Evolutionary conservation across 2,888 invertebrate species (phyloP), one percentile per base, ranked within the genome.

Genomic region (Yponomeuta plumbellus): DNA sequence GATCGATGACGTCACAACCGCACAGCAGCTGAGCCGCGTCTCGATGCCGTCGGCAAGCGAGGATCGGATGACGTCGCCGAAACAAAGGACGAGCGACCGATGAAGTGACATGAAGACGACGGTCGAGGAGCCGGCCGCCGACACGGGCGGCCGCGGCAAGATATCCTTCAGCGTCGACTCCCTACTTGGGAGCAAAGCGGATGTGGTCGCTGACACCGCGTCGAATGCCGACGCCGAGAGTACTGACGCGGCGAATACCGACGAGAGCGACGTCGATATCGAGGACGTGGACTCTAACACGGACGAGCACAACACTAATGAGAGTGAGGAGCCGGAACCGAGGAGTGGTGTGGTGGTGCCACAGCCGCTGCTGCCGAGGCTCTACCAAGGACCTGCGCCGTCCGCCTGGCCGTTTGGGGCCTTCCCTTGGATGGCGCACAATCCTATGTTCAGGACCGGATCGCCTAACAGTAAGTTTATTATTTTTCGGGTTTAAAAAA

Each of bases 111-210:
- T 91, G 91, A 91, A 90, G 89, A 90, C 91, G 72, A 81, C 90
- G 86, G 85, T 91, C 77, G 90, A 90, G 81, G 91, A 91, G 70
- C 80, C 59, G 59, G 66, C 88, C 85, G 88, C 88, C 73, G 89
- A 89, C 65, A 85, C 80, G 76, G 86, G 92, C 75, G 85, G 92
- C 70, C 94, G 93, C 78, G 92, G 94, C 73, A 94, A 94, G 74
- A 95, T 95, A 77, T 94, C 94, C 69, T 95, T 95, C 82, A 95
- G 95, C 85, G 95, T 95, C 64, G 95, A 95, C 82, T 92, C 95
- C 0, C 78, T 95, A 23, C 80, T 95, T 52, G 86, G 88, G 34
- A 80, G 88, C 72, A 78, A 86, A 71, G 80, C 75, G 22, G 82
- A 84, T 61, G 75, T 82, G 2, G 81, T 83, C 2, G 73, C 71